phyloP scores from a whole-genome alignment of 2,888 invertebrate species.

The Euplexia lucipara region DNA sequence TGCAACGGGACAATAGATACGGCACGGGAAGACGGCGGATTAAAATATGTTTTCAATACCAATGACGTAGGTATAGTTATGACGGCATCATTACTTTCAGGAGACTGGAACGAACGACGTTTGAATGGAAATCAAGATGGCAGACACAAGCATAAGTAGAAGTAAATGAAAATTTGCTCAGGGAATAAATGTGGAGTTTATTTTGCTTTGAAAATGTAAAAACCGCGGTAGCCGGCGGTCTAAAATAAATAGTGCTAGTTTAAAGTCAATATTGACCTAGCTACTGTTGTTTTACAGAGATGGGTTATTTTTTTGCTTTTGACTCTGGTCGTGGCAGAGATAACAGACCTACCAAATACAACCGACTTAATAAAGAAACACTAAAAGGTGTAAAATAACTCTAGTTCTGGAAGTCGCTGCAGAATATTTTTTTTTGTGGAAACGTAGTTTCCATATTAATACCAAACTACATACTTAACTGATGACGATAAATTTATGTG shows the following conservation, averaged over 20 bases:
- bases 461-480: too few species aligned
- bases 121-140: conserved; percentile 57
- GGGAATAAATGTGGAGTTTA: conserved; percentile 31
- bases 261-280: conserved; percentile 19
- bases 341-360: background rate
- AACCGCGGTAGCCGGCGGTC: background rate
- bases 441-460: too few species aligned
- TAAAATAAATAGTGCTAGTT: conserved; percentile 30
- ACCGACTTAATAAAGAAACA: too few species aligned
- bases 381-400: too few species aligned
- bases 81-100: conserved; percentile 52
- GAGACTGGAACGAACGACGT: conserved; percentile 51
- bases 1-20: conserved; percentile 38
- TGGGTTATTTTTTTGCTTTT: background rate
- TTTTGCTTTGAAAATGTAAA: conserved; percentile 30
- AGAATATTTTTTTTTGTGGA: too few species aligned
- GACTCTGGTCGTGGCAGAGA: background rate
- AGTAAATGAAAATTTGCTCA: conserved; percentile 40
- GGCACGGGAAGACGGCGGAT: conserved; percentile 39
- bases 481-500: too few species aligned
- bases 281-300: conserved; percentile 17
- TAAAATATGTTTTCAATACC: conserved; percentile 62
- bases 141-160: conserved; percentile 22
- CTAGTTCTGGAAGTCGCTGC: too few species aligned
- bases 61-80: conserved; percentile 38